phyloP scores from a whole-genome alignment of 92 coral and sea anemone species.

The Meandrina meandrites region DNA sequence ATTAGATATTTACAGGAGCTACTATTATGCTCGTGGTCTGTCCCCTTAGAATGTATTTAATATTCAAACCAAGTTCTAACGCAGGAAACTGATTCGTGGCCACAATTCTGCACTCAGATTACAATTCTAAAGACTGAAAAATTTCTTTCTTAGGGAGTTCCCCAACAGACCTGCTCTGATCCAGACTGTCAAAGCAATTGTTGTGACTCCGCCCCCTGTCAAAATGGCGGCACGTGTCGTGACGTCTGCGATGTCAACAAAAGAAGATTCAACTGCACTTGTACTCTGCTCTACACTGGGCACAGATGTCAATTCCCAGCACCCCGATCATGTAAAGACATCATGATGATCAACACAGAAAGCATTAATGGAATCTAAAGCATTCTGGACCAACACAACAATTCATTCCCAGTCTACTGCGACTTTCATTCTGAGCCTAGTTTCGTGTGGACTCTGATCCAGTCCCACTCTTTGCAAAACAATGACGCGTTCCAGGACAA shows the following conservation, averaged over 20 bases:
- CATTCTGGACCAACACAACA: constrained; percentile 16
- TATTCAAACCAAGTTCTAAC: too few relatives aligned
- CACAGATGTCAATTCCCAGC: constrained; percentile 16
- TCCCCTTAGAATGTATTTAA: too few relatives aligned
- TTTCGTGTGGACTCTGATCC: constrained; percentile 55
- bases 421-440: constrained; percentile 54
- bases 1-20: too few relatives aligned
- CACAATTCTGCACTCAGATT: too few relatives aligned
- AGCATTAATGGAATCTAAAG: constrained; percentile 23
- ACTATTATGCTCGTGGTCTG: too few relatives aligned
- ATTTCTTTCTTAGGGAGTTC: neutral
- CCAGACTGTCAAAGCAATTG: neutral
- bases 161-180: neutral
- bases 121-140: too few relatives aligned
- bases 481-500: neutral
- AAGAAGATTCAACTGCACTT: constrained; percentile 19
- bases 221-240: constrained; percentile 20
- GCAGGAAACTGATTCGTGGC: too few relatives aligned
- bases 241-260: constrained; percentile 20
- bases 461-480: constrained; percentile 27
- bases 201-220: constrained; percentile 6
- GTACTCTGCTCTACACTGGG: neutral
- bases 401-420: constrained; percentile 29
- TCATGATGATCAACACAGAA: neutral
- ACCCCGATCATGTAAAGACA: constrained; percentile 7